These are phyloP conservation scores for Trachops cirrhosus DNA, from an alignment of 2,797 vertebrate genomes.

Conservation along the genomic window DNA sequence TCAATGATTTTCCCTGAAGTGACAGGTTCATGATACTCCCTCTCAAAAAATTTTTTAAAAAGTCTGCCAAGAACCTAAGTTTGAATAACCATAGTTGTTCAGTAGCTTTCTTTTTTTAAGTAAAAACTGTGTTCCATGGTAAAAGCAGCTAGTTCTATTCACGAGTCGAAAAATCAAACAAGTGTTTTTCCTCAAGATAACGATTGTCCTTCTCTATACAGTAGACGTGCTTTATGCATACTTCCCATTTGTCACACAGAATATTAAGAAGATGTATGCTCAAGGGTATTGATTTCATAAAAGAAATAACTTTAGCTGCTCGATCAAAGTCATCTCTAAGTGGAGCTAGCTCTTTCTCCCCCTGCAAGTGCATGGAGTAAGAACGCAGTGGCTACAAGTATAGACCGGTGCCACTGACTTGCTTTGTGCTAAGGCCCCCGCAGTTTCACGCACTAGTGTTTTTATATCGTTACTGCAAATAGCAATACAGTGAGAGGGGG, in stretches of 20 bases:
- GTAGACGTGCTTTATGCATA: not conserved
- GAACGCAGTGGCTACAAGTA: not conserved
- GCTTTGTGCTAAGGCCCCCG: not conserved
- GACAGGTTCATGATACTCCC: slow-evolving; percentile 33
- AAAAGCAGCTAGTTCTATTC: slow-evolving; percentile 36
- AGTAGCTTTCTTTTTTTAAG: not conserved
- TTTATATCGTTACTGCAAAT: not conserved
- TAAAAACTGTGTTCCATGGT: slow-evolving; percentile 1
- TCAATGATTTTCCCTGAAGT: slow-evolving; percentile 43
- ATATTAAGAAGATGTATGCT: not conserved
- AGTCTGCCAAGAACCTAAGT: slow-evolving; percentile 32
- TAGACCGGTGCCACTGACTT: not conserved
- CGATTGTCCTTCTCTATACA: not conserved
- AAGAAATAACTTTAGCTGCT: not conserved
- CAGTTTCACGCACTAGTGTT: not conserved
- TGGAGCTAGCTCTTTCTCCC: not conserved
- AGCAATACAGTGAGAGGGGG: not conserved
- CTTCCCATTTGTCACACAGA: not conserved
- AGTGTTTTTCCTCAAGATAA: not conserved
- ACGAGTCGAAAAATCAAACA: slow-evolving; percentile 31
- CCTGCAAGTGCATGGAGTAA: not conserved
- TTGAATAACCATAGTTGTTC: slow-evolving; percentile 50
- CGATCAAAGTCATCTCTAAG: slow-evolving; percentile 19
- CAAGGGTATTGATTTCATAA: slow-evolving; percentile 27
- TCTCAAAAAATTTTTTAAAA: not conserved